Evolutionary conservation across 2,888 invertebrate genomes (phyloP).

Genomic region (Chaetogeoica ovagalla): DNA sequence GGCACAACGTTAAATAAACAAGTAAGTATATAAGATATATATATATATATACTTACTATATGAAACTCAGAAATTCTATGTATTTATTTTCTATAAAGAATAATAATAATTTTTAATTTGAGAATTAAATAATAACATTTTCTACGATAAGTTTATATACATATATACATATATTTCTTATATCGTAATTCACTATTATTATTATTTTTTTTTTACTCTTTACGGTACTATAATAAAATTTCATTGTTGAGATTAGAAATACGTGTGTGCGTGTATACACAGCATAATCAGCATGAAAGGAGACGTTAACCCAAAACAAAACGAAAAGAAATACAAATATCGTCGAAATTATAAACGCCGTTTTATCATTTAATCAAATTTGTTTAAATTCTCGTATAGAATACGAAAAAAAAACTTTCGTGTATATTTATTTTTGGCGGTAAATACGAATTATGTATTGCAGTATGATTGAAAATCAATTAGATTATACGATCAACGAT

Average conservation of each 20-base stretch:
- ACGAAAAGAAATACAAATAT: neutral
- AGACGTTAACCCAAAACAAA: slow-evolving; percentile 45
- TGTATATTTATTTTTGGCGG: neutral
- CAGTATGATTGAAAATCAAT: too few species aligned
- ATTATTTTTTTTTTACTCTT: neutral
- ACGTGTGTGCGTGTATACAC: neutral
- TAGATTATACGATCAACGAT: too few species aligned
- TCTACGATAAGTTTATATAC: slow-evolving; percentile 28
- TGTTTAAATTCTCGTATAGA: slow-evolving; percentile 21
- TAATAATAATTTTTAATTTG: neutral
- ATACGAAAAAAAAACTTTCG: neutral
- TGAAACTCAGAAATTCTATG: neutral
- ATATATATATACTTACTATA: neutral
- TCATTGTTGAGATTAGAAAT: slow-evolving; percentile 41
- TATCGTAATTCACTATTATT: slow-evolving; percentile 21
- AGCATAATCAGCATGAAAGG: slow-evolving; percentile 32
- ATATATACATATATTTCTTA: slow-evolving; percentile 1
- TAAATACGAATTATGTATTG: too few species aligned
- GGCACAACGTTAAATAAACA: neutral
- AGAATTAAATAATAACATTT: slow-evolving; percentile 24
- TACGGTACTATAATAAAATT: slow-evolving; percentile 29
- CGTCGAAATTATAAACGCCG: slow-evolving; percentile 28
- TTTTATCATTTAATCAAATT: slow-evolving; percentile 36
- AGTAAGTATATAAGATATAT: neutral
- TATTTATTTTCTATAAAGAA: neutral